Conservation (phyloP, 2,888 invertebrate genomes). For the Orthonychiurus folsomi region DNA sequence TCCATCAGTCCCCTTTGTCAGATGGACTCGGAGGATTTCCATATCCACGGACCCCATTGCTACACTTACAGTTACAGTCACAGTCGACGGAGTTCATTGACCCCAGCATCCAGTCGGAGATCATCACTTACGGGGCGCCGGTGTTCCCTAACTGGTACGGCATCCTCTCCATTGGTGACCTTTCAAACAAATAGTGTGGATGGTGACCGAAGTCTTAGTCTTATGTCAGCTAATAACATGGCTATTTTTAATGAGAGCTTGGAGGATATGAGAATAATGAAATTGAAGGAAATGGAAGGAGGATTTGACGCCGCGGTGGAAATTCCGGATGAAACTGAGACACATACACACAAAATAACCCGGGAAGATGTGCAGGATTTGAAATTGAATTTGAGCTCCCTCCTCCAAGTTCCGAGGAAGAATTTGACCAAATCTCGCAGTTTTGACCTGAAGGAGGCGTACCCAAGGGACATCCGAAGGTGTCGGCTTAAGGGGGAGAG, state of each 20-base stretch:
- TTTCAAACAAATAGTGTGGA: constrained; percentile 45
- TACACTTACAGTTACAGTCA: constrained; percentile 12
- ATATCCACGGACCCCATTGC: constrained; percentile 27
- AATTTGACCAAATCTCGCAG: constrained; percentile 48
- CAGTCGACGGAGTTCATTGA: constrained; percentile 35
- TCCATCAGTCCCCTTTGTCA: constrained; percentile 70
- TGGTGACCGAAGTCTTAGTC: background rate
- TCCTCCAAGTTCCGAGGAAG: constrained; percentile 45
- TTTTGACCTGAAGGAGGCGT: constrained; percentile 46
- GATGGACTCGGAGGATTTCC: constrained; percentile 61
- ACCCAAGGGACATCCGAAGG: constrained; percentile 18
- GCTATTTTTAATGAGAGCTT: constrained; percentile 14
- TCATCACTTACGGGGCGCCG: constrained; percentile 41
- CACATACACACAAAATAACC: background rate
- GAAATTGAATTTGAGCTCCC: constrained; percentile 27
- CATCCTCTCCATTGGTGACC: constrained; percentile 54
- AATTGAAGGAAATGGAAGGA: constrained; percentile 24
- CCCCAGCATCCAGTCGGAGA: constrained; percentile 40
- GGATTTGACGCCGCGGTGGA: constrained; percentile 39
- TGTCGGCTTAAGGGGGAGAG: constrained; percentile 37
- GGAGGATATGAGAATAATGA: constrained; percentile 16
- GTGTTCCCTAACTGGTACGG: constrained; percentile 44
- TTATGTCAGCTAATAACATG: constrained; percentile 9
- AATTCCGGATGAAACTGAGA: constrained; percentile 5
- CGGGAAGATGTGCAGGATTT: background rate